Base-by-base conservation (phyloP, 2,113 vertebrate species). In the Montifringilla adamsi region DNA sequence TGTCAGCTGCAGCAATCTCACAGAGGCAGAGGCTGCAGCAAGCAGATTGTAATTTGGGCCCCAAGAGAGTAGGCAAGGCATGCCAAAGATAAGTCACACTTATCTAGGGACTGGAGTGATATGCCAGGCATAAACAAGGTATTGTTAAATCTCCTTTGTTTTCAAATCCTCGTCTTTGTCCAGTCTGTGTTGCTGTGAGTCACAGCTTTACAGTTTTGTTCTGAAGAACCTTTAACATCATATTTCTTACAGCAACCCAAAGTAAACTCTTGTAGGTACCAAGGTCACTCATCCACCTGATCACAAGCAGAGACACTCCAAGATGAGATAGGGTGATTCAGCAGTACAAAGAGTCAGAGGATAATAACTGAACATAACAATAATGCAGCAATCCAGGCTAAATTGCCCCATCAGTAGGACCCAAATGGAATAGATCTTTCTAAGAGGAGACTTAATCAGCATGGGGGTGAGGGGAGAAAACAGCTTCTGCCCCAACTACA, bases 1-100 rank as follows among this genome's bases (percentile, higher is more conserved):
- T 96, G 86, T 72, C 91, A 92, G 84, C 94, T 94, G 94, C 93
- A 89, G 95, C 84, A 87, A 55, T 52, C 83, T 59, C 41, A 59
- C 63, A 49, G 55, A 88, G 66, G 46, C 90, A 70, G 33, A 74
- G 74, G 24, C 89, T 90, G 91, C 94, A 94, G 93, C 80, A 78
- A 75, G 84, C 94, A 90, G 73, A 87, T 41, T 81, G 77, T 56
- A 70, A 92, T 82, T 87, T 68, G 44, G 72, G 78, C 47, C 94
- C 80, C 89, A 75, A 41, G 93, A 84, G 89, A 82, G 44, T 9
- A 41, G 86, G 66, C 50, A 84, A 53, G 35, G 27, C 56, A 89
- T 92, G 94, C 91, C 87, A 95, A 94, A 95, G 93, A 87, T 70
- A 96, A 92, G 72, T 66, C 72, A 31, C 66, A 83, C 58, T 90